Evolutionary conservation across 2,113 vertebrate species (phyloP), one percentile per base, ranked within the genome.

Genomic region (Callopanchax toddi): DNA sequence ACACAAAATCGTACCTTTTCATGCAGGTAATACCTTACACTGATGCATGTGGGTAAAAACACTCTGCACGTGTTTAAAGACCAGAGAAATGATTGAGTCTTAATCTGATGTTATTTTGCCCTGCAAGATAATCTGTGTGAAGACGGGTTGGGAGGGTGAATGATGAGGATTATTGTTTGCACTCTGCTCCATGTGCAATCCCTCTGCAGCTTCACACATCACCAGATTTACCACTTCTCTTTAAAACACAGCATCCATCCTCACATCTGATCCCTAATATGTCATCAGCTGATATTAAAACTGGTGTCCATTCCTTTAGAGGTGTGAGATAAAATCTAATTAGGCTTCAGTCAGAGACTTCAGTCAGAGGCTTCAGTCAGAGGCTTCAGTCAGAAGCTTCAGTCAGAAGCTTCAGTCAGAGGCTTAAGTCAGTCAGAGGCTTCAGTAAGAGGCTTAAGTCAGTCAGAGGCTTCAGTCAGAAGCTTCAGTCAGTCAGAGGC

Each of bases 151-250:
- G 74, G 61, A 78, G 70, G 36, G 23, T 51, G 53, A 49, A 29
- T 58, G 61, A 65, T 60, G 40, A 75, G 78, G 85, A 86, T 87
- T 84, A 81, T 40, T 82, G 67, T 84, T 82, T 84, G 84, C 81
- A 45, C 54, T 72, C 50, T 46, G 51, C 49, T 72, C 49, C 11
- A 49, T 54, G 6, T 51, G 67, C 21, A 7, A 72, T 44, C 20
- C 34, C 63, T 64, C 11, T 45, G 39, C 48, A 20, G 26, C 16
- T 18, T 22, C 21, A 48, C 22, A 25, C 0, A 7, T 59, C 53
- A 4, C 21, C 15, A 6, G 36, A 23, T 25, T 17, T 6, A 11
- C 18, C 13, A 3, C 3, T 49, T 49, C 12, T 34, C 23, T 25
- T 50, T 51, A 43, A 0, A 45, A 37, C 34, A 57, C 44, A 25